Percentiles rank a stretch among this genome's conserved stretches.
phyloP scores from a whole-genome alignment of 2,797 vertebrate genomes.

The Oreochromis mossambicus region DNA sequence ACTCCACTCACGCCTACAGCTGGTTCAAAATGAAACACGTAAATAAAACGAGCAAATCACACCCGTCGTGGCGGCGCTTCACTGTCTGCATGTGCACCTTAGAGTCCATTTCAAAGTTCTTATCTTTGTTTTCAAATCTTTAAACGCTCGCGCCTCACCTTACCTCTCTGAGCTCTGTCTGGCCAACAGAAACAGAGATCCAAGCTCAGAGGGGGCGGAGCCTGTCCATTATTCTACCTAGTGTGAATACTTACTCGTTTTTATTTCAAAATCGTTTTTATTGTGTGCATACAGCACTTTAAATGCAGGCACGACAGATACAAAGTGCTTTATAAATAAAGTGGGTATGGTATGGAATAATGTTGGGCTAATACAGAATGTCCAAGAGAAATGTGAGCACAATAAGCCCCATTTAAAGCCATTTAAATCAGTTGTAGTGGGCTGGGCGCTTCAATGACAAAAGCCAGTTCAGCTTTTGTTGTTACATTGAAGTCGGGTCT shows the following conservation, averaged over 20 bases:
- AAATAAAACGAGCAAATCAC: neutral
- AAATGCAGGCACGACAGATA: too few relatives aligned
- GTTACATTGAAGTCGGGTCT: neutral
- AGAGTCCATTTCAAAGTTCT: neutral
- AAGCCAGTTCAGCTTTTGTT: neutral
- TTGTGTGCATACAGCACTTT: neutral
- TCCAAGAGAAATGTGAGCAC: neutral
- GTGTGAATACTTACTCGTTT: neutral
- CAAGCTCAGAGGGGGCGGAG: neutral
- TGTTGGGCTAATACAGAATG: neutral
- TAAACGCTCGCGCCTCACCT: too few relatives aligned
- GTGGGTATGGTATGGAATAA: neutral
- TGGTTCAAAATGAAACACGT: rapidly evolving
- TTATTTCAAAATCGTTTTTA: neutral
- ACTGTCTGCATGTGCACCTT: neutral
- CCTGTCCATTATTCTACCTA: neutral
- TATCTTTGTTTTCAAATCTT: too few relatives aligned
- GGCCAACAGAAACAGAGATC: rapidly evolving
- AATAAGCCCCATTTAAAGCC: neutral
- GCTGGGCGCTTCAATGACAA: neutral
- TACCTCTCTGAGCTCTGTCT: neutral
- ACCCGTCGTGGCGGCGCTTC: neutral
- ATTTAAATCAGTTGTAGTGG: neutral
- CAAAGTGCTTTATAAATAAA: neutral
- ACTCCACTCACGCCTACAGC: neutral